Base-by-base conservation (phyloP, 53 echinoderm and acorn worm genomes). In the Mesocentrotus franciscanus region DNA sequence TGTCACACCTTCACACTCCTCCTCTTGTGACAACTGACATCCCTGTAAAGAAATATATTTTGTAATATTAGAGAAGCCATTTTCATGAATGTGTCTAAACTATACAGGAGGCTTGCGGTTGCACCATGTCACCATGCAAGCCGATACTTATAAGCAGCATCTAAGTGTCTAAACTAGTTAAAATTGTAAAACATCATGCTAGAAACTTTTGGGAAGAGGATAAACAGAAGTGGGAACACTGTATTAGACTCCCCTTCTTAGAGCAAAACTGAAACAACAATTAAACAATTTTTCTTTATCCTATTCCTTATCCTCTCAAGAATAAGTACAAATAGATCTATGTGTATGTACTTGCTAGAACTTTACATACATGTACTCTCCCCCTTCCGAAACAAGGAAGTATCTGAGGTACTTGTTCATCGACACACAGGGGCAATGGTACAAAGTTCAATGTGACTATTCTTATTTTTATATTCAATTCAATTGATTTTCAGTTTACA, bases 181-280 rank as follows among this genome's bases (percentile, higher is more conserved):
- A 6, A 24, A 1, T 8, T 24, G 6, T 4, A 26, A 66, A 74
- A 74, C 32, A 12, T 74, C 11, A 74, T 32, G 74, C 14, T 74
- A 74, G 12, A 11, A 74, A 10, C 32, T 74, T 10, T 30, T 32
- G 22, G 22, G 24, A 24, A 49, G 49, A 49, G 6, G 49, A 14
- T 15, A 76, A 33, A 33, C 5, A 17, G 42, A 5, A 42, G 81
- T 81, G 22, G 81, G 81, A 81, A 81, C 81, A 81, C 17, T 36
- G 81, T 22, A 11, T 42, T 4, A 39, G 17, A 42, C 4, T 17
- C 36, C 39, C 12, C 81, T 18, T 81, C 81, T 87, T 87, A 27
- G 87, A 27, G 58, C 87, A 87, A 87, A 87, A 87, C 87, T 87
- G 87, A 87, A 87, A 87, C 87, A 56, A 27, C n/a, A 10, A 87